Percentiles rank a stretch among this genome's conserved stretches.
Conservation (phyloP, 2,888 invertebrate species). For the Eristalis pertinax region DNA sequence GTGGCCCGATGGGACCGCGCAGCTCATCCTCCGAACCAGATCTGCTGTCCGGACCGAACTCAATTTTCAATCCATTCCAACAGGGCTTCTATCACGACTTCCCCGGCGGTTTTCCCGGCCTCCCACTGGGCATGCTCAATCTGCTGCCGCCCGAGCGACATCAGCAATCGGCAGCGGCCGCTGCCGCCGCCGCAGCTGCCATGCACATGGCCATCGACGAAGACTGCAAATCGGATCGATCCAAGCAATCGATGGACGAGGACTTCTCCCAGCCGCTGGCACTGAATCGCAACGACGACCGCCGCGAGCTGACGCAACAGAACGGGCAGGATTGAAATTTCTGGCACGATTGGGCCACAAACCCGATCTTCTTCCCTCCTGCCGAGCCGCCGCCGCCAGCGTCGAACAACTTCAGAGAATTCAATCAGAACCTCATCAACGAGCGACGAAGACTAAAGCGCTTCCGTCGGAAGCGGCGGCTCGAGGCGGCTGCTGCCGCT, state of each 20-base stretch:
- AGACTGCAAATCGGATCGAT: slow-evolving; percentile 86
- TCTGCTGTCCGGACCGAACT: slow-evolving; percentile 84
- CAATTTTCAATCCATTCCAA: slow-evolving; percentile 89
- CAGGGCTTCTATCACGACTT: slow-evolving; percentile 93
- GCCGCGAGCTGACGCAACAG: slow-evolving; percentile 86
- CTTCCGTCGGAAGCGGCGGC: slow-evolving; percentile 75
- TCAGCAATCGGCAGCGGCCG: slow-evolving; percentile 82
- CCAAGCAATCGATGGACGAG: slow-evolving; percentile 84
- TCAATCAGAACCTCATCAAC: slow-evolving; percentile 79
- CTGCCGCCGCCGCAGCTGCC: slow-evolving; percentile 83
- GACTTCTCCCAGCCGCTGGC: slow-evolving; percentile 83
- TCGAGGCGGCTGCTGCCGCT: slow-evolving; percentile 60
- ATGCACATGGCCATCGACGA: slow-evolving; percentile 85
- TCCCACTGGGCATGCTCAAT: slow-evolving; percentile 93
- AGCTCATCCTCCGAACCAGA: slow-evolving; percentile 87
- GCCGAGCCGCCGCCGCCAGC: slow-evolving; percentile 56
- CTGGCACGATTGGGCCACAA: slow-evolving; percentile 81
- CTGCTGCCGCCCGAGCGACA: slow-evolving; percentile 89
- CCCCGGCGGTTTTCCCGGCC: slow-evolving; percentile 88
- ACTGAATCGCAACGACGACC: slow-evolving; percentile 84
- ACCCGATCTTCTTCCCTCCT: slow-evolving; percentile 81
- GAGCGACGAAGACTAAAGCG: slow-evolving; percentile 79
- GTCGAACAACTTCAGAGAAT: slow-evolving; percentile 76
- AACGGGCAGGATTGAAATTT: slow-evolving; percentile 89
- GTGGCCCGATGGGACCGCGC: slow-evolving; percentile 81